Conservation (phyloP, 2,797 vertebrate species). For the Eurystomus glaucurus region DNA sequence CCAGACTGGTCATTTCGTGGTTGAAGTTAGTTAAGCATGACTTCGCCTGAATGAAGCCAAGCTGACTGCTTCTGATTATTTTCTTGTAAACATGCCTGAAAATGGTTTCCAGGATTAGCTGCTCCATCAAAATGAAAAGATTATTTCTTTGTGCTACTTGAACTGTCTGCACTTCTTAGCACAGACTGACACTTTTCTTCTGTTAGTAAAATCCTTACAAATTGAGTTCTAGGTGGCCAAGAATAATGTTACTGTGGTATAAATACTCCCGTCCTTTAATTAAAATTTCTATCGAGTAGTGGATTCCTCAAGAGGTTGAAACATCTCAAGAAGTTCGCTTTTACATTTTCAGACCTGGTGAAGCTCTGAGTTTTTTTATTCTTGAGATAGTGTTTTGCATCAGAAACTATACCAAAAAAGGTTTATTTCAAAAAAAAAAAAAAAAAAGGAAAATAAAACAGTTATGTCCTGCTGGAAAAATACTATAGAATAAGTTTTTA, state of each 20-base stretch:
- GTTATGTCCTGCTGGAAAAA: not conserved
- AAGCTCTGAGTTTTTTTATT: not conserved
- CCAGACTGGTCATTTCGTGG: not conserved
- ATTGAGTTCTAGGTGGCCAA: not conserved
- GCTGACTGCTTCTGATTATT: not conserved
- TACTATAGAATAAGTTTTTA: not conserved
- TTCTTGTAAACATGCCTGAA: not conserved
- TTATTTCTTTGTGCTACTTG: not conserved
- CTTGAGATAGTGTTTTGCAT: not conserved
- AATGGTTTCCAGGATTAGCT: not conserved
- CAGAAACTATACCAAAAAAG: not conserved
- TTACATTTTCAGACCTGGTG: not conserved
- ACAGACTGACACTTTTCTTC: not conserved
- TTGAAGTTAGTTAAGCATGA: not conserved
- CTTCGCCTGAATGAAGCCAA: not conserved
- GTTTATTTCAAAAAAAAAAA: not conserved
- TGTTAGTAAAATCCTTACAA: not conserved
- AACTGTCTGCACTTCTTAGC: not conserved
- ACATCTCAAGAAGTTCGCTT: not conserved
- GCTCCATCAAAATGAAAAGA: not conserved
- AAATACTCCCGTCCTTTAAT: not conserved
- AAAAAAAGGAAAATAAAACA: not conserved
- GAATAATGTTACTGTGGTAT: not conserved
- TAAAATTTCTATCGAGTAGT: not conserved
- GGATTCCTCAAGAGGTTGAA: not conserved